phyloP scores from a whole-genome alignment of 2,113 vertebrate genomes.

The Erythrolamprus reginae region DNA sequence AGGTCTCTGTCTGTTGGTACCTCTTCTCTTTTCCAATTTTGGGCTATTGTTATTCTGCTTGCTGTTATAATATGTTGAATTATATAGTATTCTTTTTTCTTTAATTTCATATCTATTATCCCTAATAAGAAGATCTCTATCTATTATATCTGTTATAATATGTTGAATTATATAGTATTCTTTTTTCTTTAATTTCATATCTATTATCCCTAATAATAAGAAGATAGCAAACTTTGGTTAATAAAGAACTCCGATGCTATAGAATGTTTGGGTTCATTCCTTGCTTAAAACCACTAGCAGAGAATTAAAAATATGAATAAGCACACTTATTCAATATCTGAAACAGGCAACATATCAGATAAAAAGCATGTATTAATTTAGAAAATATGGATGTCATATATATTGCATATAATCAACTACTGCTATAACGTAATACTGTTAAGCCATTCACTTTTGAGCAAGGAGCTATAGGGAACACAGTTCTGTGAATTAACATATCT shows the following conservation, averaged over 20 bases:
- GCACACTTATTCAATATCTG: neutral
- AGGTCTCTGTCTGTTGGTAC: no score
- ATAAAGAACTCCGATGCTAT: neutral
- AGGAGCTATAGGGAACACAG: neutral
- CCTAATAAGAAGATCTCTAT: no score
- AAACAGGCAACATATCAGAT: neutral
- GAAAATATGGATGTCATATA: neutral
- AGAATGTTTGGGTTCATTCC: neutral
- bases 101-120: no score
- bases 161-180: no score
- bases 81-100: no score
- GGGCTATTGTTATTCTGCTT: no score
- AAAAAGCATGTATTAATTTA: neutral
- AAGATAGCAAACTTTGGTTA: neutral
- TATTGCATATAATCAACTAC: neutral
- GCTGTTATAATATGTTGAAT: no score
- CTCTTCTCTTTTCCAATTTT: no score
- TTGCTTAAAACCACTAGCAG: neutral
- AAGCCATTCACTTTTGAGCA: neutral
- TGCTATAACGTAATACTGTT: neutral
- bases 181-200: no score
- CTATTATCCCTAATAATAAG: no score
- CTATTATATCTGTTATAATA: no score
- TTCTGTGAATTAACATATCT: neutral
- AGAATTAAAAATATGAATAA: neutral